Evolutionary conservation across 2,888 invertebrate genomes (phyloP).

Genomic region (Anthophora plumipes): DNA sequence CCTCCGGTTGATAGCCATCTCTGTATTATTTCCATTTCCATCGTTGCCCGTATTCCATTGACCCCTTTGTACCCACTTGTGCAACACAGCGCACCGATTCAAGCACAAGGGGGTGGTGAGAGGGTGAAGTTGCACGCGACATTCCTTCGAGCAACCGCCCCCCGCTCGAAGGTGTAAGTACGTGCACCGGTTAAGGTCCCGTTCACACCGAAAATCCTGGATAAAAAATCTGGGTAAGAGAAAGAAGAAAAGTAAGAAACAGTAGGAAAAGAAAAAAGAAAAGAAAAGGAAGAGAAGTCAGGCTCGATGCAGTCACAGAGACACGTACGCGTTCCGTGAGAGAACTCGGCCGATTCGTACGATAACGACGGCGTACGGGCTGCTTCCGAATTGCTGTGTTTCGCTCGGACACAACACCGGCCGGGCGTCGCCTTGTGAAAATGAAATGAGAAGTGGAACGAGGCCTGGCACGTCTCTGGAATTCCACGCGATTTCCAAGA

Average conservation of each 20-base stretch:
- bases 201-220: conserved; percentile 58
- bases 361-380: conserved; percentile 68
- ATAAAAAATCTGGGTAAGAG: conserved; percentile 3
- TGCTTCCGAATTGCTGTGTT: conserved; percentile 73
- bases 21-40: too few species aligned
- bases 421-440: conserved; percentile 43
- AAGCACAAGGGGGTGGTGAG: neutral
- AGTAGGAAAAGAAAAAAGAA: too few species aligned
- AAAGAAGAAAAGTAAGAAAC: too few species aligned
- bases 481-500: conserved; percentile 55
- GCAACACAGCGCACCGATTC: neutral
- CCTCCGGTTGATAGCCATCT: neutral
- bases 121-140: conserved; percentile 42
- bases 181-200: conserved; percentile 16
- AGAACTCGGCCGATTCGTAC: conserved; percentile 74
- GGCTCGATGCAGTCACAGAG: neutral
- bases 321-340: conserved; percentile 72
- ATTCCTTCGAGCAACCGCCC: conserved; percentile 52
- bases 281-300: conserved; percentile 27
- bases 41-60: neutral
- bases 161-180: neutral
- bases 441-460: conserved; percentile 57
- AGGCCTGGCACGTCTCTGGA: conserved; percentile 52
- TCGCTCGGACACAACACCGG: conserved; percentile 58
- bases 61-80: neutral